Conservation (phyloP, 2,113 vertebrate genomes). For the Calonectris borealis region DNA sequence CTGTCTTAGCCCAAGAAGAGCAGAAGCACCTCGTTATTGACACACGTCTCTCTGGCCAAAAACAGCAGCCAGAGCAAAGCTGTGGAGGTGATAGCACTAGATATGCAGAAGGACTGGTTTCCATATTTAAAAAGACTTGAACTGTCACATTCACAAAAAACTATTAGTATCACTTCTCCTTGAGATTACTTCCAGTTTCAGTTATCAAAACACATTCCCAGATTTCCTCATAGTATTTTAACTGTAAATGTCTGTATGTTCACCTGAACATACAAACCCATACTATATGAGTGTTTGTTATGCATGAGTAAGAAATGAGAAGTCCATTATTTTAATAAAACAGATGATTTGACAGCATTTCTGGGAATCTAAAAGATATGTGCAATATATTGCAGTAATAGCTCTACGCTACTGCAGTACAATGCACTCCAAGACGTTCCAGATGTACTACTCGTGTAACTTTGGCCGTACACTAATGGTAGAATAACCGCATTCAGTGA, state of each 20-base stretch:
- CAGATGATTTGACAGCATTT: background rate
- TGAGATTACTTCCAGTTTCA: background rate
- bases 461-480: rapidly evolving
- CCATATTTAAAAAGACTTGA: background rate
- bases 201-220: background rate
- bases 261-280: background rate
- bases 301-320: background rate
- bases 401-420: background rate
- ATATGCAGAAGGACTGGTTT: rapidly evolving
- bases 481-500: rapidly evolving
- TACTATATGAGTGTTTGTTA: background rate
- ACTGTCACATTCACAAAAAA: background rate
- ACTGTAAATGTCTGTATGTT: rapidly evolving
- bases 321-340: background rate
- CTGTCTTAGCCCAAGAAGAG: background rate
- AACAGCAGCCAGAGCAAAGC: background rate
- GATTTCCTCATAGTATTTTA: background rate
- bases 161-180: background rate
- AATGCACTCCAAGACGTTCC: rapidly evolving
- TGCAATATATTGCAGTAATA: rapidly evolving
- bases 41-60: background rate
- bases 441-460: rapidly evolving
- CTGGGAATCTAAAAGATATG: too few species aligned
- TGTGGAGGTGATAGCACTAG: background rate
- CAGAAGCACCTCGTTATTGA: background rate